Percentiles rank a stretch among this genome's conserved stretches.
These are phyloP conservation scores for Lasioglossum albipes DNA, from an alignment of 1,140 invertebrate species.

Conservation along the genomic window DNA sequence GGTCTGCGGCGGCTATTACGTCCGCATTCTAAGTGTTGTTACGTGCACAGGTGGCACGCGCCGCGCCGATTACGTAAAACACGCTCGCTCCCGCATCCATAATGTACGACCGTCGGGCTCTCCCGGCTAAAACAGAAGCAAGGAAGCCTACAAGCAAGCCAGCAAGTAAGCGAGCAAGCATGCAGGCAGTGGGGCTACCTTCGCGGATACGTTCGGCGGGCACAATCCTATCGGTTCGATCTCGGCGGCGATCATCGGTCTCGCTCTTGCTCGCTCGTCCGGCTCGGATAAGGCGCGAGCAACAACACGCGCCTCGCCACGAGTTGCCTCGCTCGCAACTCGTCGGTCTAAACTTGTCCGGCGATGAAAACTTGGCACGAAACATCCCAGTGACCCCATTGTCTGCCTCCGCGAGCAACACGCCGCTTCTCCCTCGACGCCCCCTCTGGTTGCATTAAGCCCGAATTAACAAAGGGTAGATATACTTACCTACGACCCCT, in stretches of 20 bases:
- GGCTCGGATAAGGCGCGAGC: constrained; percentile 44
- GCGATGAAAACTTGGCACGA: constrained; percentile 73
- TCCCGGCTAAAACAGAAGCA: neutral
- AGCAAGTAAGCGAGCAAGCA: neutral
- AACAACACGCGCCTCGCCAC: constrained; percentile 22
- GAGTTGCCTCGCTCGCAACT: neutral
- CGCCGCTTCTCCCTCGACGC: constrained; percentile 5
- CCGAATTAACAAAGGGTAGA: constrained; percentile 74
- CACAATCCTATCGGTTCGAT: constrained; percentile 40
- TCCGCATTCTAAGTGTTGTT: constrained; percentile 31
- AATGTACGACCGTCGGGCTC: constrained; percentile 27
- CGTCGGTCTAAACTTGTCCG: constrained; percentile 72
- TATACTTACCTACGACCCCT: constrained; percentile 64
- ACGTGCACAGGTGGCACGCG: constrained; percentile 43
- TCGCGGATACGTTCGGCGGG: constrained; percentile 22
- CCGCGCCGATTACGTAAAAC: constrained; percentile 45
- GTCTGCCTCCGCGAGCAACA: constrained; percentile 68
- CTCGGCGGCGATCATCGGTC: constrained; percentile 29
- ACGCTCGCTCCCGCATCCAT: constrained; percentile 45
- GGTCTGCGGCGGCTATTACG: constrained; percentile 17
- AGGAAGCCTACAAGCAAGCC: neutral
- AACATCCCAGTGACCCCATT: constrained; percentile 75
- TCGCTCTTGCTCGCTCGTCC: constrained; percentile 12
- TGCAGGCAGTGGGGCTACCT: neutral
- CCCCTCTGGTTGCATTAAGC: constrained; percentile 64